Conservation (phyloP, 2,797 vertebrate genomes). For the Tarsius wallacei region DNA sequence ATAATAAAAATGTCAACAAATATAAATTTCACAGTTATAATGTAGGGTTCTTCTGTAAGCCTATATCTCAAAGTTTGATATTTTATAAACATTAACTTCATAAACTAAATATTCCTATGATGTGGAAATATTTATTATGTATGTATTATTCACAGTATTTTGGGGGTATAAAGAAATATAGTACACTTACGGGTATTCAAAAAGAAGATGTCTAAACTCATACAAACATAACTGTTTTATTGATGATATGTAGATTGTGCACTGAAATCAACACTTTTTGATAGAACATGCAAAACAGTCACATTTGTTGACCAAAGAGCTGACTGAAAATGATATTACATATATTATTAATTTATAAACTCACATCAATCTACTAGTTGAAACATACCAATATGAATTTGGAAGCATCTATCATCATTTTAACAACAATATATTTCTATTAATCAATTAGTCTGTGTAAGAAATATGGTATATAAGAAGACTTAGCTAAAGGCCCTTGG, state of each 20-base stretch:
- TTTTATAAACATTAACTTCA: neutral
- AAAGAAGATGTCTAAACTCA: neutral
- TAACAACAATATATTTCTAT: neutral
- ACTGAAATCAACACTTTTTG: neutral
- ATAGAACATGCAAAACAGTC: neutral
- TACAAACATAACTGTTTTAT: neutral
- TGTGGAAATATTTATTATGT: neutral
- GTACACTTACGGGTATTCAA: neutral
- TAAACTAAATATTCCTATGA: neutral
- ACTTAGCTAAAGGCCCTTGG: neutral
- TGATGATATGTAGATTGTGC: neutral
- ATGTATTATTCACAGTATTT: neutral
- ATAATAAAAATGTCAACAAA: neutral
- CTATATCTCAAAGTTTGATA: neutral
- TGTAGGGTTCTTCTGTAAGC: neutral
- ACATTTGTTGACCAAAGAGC: neutral
- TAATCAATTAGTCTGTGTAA: neutral
- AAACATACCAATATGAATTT: neutral
- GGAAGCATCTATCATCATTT: neutral
- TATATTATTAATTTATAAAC: neutral
- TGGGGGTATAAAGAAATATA: neutral
- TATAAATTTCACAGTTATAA: neutral
- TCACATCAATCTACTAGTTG: neutral
- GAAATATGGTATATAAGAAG: neutral
- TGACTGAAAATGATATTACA: neutral